Evolutionary conservation across 2,888 invertebrate genomes (phyloP).

Genomic region (Idaea straminata): DNA sequence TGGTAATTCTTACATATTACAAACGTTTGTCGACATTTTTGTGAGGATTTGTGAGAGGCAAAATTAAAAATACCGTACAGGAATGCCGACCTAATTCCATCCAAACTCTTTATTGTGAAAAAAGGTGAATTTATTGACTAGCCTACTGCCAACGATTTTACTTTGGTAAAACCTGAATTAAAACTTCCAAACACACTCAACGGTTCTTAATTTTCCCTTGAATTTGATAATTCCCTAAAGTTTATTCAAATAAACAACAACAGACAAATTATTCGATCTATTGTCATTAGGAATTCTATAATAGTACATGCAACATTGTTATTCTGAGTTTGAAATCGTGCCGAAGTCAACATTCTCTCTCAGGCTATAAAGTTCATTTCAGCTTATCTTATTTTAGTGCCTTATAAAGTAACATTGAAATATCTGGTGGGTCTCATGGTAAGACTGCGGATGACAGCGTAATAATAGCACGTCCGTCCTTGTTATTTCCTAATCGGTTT

Average conservation of each 20-base stretch:
- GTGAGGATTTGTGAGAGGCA: background rate
- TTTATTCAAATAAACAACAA: background rate
- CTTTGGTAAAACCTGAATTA: background rate
- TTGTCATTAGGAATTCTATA: background rate
- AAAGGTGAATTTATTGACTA: background rate
- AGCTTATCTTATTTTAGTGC: background rate
- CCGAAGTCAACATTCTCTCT: background rate
- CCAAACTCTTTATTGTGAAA: background rate
- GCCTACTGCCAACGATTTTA: background rate
- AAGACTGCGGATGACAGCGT: conserved; percentile 37
- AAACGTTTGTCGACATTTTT: conserved; percentile 7
- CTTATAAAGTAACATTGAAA: conserved; percentile 1
- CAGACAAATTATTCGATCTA: background rate
- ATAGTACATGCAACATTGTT: background rate
- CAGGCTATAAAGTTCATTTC: background rate
- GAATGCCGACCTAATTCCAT: background rate
- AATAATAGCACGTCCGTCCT: conserved; percentile 39
- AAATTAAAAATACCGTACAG: background rate
- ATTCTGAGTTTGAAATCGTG: background rate
- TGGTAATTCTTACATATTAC: background rate
- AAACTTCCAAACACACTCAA: background rate
- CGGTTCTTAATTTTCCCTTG: background rate
- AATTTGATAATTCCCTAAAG: background rate
- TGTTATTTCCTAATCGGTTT: conserved; percentile 37
- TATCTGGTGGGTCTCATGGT: conserved; percentile 4